phyloP scores from a whole-genome alignment of 1,140 invertebrate genomes.

The Heliothis virescens region DNA sequence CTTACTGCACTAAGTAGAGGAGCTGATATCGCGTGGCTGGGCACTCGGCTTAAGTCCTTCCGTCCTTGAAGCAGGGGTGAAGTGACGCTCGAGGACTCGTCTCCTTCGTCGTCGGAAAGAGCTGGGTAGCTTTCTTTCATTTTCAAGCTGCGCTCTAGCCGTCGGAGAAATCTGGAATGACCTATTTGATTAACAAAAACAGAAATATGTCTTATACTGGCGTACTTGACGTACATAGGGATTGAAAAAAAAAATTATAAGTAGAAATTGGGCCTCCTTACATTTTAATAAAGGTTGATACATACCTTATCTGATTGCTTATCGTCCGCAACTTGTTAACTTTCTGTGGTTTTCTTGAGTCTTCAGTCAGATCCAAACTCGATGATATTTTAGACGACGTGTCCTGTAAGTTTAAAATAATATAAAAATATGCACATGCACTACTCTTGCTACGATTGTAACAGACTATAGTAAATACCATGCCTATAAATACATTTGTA shows the following conservation, averaged over 20 bases:
- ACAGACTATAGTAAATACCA: conserved; percentile 24
- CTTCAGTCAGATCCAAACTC: conserved; percentile 82
- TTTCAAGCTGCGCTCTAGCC: conserved; percentile 88
- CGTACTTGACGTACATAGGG: conserved; percentile 8
- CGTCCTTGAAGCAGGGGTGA: conserved; percentile 86
- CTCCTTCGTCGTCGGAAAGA: conserved; percentile 87
- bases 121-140: conserved; percentile 86
- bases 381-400: conserved; percentile 84
- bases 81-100: conserved; percentile 86
- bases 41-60: conserved; percentile 84
- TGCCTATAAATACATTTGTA: conserved; percentile 22
- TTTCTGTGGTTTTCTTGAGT: conserved; percentile 85
- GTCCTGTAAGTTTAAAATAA: conserved; percentile 77
- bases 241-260: neutral
- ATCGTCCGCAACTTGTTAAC: conserved; percentile 89
- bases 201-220: conserved; percentile 31
- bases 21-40: conserved; percentile 76
- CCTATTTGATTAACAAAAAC: conserved; percentile 39
- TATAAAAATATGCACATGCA: conserved; percentile 43
- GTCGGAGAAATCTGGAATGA: conserved; percentile 79
- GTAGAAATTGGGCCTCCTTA: neutral
- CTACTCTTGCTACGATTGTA: conserved; percentile 4
- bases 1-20: conserved; percentile 71
- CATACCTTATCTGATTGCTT: conserved; percentile 90
- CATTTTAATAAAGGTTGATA: neutral